Percentiles rank a stretch among this genome's conserved stretches.
Evolutionary conservation across 2,113 vertebrate genomes (phyloP).

Genomic region (Callaeas wilsoni): DNA sequence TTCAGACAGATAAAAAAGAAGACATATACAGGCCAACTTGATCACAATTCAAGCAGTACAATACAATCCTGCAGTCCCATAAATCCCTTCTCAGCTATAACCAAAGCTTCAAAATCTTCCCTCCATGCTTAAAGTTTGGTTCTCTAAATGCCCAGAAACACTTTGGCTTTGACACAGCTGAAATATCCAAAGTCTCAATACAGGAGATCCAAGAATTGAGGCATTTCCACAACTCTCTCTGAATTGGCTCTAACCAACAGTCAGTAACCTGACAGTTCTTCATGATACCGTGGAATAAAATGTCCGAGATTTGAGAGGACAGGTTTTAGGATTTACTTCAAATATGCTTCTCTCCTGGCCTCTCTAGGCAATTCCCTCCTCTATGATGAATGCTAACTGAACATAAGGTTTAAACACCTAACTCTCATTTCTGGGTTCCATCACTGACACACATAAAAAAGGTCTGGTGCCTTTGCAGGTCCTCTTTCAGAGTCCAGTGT

Average conservation of each 20-base stretch:
- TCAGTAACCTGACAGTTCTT: background rate
- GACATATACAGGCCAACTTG: background rate
- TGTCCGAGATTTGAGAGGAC: background rate
- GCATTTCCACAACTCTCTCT: background rate
- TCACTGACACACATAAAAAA: background rate
- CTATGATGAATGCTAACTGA: background rate
- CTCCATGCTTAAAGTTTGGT: background rate
- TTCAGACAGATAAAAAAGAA: background rate
- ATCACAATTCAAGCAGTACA: background rate
- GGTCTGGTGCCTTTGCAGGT: background rate
- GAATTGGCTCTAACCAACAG: background rate
- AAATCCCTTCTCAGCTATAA: background rate
- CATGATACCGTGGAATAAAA: background rate
- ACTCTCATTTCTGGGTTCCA: background rate
- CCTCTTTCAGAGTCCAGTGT: background rate
- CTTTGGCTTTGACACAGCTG: background rate
- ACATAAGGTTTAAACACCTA: background rate
- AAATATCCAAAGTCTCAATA: background rate
- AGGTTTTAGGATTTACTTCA: background rate
- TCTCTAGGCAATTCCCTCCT: background rate
- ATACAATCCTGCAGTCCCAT: background rate
- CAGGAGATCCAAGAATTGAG: background rate
- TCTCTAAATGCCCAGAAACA: background rate
- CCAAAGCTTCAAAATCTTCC: background rate
- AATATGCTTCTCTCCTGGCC: background rate